Conservation (phyloP, 2,888 invertebrate genomes). For the Eledone cirrhosa region DNA sequence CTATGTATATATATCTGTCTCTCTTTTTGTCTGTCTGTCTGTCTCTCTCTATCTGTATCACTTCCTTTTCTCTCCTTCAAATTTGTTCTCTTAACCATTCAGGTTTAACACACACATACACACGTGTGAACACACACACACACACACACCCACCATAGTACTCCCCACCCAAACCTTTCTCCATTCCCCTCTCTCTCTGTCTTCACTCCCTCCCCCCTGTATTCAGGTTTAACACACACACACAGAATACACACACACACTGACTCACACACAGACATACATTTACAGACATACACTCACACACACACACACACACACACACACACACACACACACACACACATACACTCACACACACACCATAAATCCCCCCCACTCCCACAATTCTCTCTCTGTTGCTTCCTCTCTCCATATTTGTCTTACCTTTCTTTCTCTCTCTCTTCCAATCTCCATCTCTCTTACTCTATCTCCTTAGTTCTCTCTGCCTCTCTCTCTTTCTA, state of each 20-base stretch:
- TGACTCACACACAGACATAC: too few species aligned
- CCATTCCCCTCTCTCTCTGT: neutral
- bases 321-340: too few species aligned
- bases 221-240: too few species aligned
- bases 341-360: too few species aligned
- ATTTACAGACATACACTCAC: too few species aligned
- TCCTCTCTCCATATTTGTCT: neutral
- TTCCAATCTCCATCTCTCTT: neutral
- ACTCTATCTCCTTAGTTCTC: neutral
- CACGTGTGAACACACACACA: too few species aligned
- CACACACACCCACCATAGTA: too few species aligned
- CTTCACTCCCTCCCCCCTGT: neutral
- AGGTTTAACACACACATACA: too few species aligned
- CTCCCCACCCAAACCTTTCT: too few species aligned
- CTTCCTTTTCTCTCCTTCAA: neutral
- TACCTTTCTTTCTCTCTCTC: neutral
- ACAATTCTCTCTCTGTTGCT: neutral
- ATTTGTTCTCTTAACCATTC: too few species aligned
- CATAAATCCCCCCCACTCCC: neutral
- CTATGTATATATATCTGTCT: too few species aligned
- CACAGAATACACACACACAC: neutral
- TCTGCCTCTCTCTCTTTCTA: constrained; percentile 20
- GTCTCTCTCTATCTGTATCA: neutral
- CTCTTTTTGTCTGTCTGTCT: neutral
- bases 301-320: too few species aligned